These are phyloP conservation scores for Nipponacmea schrenckii DNA, from an alignment of 2,888 invertebrate species.

Conservation along the genomic window DNA sequence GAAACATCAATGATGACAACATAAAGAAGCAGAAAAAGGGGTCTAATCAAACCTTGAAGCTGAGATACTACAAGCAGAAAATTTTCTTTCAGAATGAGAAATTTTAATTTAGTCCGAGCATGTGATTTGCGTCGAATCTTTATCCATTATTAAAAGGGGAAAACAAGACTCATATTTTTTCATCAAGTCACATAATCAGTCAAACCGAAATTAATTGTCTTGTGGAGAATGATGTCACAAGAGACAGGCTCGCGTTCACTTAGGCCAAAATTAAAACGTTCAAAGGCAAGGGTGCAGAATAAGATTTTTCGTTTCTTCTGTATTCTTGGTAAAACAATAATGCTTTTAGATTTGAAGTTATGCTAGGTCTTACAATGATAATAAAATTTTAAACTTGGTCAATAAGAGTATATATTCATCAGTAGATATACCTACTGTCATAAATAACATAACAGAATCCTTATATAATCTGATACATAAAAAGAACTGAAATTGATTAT, in stretches of 20 bases:
- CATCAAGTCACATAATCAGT: not conserved
- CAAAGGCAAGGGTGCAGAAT: no score
- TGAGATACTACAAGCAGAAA: not conserved
- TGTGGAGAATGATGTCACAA: not conserved
- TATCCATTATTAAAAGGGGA: not conserved
- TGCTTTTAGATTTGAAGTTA: no score
- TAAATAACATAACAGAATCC: no score
- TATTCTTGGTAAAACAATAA: no score
- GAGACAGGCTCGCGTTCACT: not conserved
- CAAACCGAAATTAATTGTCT: not conserved
- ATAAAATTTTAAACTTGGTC: no score
- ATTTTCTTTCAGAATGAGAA: not conserved
- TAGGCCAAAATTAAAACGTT: not conserved
- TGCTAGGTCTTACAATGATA: no score
- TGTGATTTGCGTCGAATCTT: not conserved
- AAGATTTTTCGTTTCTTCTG: no score
- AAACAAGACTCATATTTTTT: not conserved
- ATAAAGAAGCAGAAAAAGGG: not conserved
- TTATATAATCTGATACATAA: no score
- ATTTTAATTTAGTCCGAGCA: constrained; percentile 3
- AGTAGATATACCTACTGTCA: no score
- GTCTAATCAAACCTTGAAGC: not conserved
- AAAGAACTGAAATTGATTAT: no score
- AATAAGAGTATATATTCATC: no score
- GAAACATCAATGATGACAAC: not conserved